Evolutionary conservation across 2,888 invertebrate genomes (phyloP), one percentile per base, ranked within the genome.

Genomic region (Polyploca ridens): DNA sequence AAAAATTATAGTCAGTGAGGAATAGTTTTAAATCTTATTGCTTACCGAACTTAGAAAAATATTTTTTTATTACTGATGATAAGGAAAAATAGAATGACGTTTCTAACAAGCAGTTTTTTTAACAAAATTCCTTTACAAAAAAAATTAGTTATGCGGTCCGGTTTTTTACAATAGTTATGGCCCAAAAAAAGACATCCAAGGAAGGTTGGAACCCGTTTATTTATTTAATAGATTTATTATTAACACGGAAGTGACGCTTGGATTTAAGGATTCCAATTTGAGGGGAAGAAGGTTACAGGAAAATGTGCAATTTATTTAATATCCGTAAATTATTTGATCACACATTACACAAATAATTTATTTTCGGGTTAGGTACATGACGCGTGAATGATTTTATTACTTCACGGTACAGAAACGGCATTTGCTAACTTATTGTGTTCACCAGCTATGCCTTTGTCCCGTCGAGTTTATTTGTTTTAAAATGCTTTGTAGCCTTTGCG

Each of bases 371-470:
- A 27, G 27, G 27, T 10, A 19, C 19, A 6, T 54, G 10, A 19
- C 10, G 19, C 16, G 10, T 19, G 54, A 54, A 54, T 10, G 54
- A 19, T 54, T 19, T 54, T 54, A 54, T 54, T 54, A 19, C 54
- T 54, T 7, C 14, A 54, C 19, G 49, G n/a, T 49, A n/a, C 49
- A 41, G 13, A 41, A 41, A 49, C 49, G 54, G 16, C 54, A 54
- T 54, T 54, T 19, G 54, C 54, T 54, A 54, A 54, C 54, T 54
- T 46, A 46, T 46, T 54, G 54, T 54, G 54, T 54, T 54, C 19
- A 54, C 54, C 54, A 54, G 54, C 19, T 19, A 54, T 19, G 54
- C 54, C 16, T 54, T 54, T 54, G 54, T 54, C 19, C 19, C 54
- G 16, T 10, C 19, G 19, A 54, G 54, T 54, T 54, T 54, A 19